These are phyloP conservation scores for Lithophane leautieri DNA, from an alignment of 2,888 invertebrate genomes.

Conservation along the genomic window DNA sequence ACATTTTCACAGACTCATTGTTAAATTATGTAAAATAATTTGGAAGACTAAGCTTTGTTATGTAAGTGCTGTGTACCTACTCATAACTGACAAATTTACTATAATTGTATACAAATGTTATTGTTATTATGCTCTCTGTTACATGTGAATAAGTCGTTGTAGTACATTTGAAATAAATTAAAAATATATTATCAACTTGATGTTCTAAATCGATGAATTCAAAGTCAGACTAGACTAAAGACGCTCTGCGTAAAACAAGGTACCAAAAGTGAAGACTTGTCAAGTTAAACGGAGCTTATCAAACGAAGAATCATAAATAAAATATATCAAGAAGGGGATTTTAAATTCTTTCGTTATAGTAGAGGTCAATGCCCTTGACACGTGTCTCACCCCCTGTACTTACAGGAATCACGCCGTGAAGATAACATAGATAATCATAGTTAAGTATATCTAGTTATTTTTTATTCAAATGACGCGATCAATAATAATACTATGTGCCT, in stretches of 20 bases:
- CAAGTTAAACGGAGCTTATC: neutral
- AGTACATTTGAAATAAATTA: no score
- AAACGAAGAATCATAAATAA: neutral
- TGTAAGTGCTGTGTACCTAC: no score
- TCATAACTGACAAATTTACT: no score
- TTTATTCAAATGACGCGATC: conserved; percentile 7
- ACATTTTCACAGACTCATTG: no score
- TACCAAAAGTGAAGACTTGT: neutral
- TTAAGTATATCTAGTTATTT: conserved; percentile 10
- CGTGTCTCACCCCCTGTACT: conserved; percentile 34
- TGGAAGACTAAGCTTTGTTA: no score
- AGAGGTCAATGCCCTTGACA: conserved; percentile 38
- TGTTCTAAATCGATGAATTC: neutral
- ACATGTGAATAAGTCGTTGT: no score
- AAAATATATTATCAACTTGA: no score
- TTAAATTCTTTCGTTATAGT: conserved; percentile 8
- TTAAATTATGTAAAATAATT: no score
- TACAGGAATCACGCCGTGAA: conserved; percentile 37
- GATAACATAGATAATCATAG: conserved; percentile 35
- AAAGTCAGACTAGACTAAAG: neutral
- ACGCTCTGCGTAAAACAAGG: neutral
- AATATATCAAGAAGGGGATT: neutral
- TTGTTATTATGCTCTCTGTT: no score
- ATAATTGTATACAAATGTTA: no score
- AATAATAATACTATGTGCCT: conserved; percentile 3